A percentile compares a stretch with the other conserved stretches of the same genome.
Evolutionary conservation across 2,888 invertebrate genomes (phyloP).

Genomic region (Zeuzera pyrina): DNA sequence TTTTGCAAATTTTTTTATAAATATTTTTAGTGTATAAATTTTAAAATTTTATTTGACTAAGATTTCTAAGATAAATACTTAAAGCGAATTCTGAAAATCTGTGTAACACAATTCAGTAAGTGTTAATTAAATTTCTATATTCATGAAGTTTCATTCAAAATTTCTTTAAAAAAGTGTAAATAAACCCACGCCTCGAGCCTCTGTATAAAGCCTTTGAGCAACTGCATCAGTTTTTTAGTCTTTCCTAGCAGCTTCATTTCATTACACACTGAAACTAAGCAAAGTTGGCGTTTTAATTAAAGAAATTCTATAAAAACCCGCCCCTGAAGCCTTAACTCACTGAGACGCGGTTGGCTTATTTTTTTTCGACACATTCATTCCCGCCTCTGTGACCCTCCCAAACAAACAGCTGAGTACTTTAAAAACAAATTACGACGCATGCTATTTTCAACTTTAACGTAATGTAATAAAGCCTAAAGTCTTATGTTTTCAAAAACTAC

Average conservation of each 20-base stretch:
- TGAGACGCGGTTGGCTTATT: slow-evolving; percentile 72
- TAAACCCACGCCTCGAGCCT: too few species aligned
- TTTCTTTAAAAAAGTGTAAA: too few species aligned
- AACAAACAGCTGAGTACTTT: slow-evolving; percentile 68
- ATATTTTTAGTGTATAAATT: too few species aligned
- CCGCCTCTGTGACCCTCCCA: slow-evolving; percentile 72
- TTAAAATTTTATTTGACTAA: too few species aligned
- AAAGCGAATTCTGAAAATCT: too few species aligned
- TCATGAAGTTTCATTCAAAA: too few species aligned
- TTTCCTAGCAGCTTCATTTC: slow-evolving; percentile 48
- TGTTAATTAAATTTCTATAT: too few species aligned
- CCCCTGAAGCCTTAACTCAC: slow-evolving; percentile 66
- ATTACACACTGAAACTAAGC: slow-evolving; percentile 42
- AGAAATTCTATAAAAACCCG: slow-evolving; percentile 63
- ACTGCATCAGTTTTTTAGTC: slow-evolving; percentile 14
- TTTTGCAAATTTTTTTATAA: too few species aligned
- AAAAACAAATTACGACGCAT: slow-evolving; percentile 46
- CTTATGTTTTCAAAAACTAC: too few species aligned
- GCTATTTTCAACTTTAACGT: slow-evolving; percentile 12
- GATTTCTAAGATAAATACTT: too few species aligned
- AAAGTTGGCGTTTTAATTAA: slow-evolving; percentile 68
- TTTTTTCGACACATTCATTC: slow-evolving; percentile 70
- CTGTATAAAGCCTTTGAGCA: neutral
- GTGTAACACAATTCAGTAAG: too few species aligned
- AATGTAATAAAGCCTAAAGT: too few species aligned